Evolutionary conservation across 2,888 invertebrate genomes (phyloP), one percentile per base, ranked within the genome.

Genomic region (Drosophila lutescens): DNA sequence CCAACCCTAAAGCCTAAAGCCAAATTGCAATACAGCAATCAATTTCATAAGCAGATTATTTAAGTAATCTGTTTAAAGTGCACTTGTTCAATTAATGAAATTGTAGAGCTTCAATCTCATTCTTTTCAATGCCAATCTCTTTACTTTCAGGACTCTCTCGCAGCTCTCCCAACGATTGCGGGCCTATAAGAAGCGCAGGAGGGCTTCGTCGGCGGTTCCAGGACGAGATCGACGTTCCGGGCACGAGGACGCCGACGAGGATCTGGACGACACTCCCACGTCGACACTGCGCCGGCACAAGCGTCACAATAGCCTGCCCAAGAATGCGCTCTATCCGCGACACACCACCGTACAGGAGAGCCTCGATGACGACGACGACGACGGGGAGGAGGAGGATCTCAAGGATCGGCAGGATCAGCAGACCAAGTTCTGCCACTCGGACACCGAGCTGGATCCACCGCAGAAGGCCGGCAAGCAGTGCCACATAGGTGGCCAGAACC

Each of bases 221-320:
- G 89, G 88, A 1, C 78, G 78, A 0, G 85, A 81, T 34, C 55
- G 62, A 44, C 78, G 77, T 15, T 57, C 71, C 17, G 77, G 74
- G 15, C 51, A 65, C 54, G 68, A 81, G 46, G 77, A 88, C 34
- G 60, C 74, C 20, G 70, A 84, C 8, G 79, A 79, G 17, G 78
- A 82, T 49, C 66, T 70, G 51, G 82, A 80, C 10, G 82, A 80
- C 10, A 81, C 86, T 1, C 80, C 86, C 5, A 65, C 84, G 7
- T 38, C 74, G 5, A 65, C 74, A 13, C 63, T 84, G 2, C 68
- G 79, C 7, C 74, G 74, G 8, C 85, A 90, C 20, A 89, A 86
- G 32, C 89, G 92, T 1, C 90, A 86, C 69, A 89, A 91, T 43
- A 92, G 92, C 56, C 77, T 92, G 59, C 92, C 92, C 13, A 90